phyloP scores from a whole-genome alignment of 2,888 invertebrate genomes.

The Lasioglossum vierecki region DNA sequence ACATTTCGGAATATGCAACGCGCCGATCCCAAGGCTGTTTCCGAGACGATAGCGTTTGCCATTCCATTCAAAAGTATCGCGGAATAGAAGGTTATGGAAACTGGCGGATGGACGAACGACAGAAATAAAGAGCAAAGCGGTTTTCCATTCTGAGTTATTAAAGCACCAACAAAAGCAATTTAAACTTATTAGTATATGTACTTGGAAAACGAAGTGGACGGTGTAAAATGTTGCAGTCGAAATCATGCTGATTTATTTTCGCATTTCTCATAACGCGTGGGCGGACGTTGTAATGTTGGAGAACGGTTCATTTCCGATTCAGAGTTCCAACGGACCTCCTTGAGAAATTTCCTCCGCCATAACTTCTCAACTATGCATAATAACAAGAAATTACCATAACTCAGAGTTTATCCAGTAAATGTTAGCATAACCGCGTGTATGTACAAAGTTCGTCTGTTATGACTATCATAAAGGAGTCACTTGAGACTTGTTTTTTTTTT shows the following conservation, averaged over 20 bases:
- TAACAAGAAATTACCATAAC: background rate
- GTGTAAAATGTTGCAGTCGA: background rate
- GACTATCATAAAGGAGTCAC: no score
- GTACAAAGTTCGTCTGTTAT: no score
- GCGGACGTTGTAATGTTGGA: background rate
- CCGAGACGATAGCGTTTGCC: background rate
- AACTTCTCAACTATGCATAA: background rate
- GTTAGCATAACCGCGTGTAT: background rate
- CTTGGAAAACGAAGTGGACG: no score
- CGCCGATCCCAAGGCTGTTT: slow-evolving; percentile 1
- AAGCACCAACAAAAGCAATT: no score
- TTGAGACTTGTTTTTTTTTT: no score
- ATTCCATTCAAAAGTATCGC: no score
- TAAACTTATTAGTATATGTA: no score
- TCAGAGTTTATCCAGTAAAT: background rate
- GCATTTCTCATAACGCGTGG: background rate
- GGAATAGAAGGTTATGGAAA: no score
- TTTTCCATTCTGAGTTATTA: no score
- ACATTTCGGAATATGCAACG: slow-evolving; percentile 22
- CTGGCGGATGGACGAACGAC: no score
- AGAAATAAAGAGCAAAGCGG: no score
- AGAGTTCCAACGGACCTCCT: background rate
- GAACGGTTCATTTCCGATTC: background rate
- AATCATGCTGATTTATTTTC: background rate
- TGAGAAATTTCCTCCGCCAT: background rate